These are phyloP conservation scores for Loriculus beryllinus DNA, from an alignment of 2,797 vertebrate genomes.

Conservation along the genomic window DNA sequence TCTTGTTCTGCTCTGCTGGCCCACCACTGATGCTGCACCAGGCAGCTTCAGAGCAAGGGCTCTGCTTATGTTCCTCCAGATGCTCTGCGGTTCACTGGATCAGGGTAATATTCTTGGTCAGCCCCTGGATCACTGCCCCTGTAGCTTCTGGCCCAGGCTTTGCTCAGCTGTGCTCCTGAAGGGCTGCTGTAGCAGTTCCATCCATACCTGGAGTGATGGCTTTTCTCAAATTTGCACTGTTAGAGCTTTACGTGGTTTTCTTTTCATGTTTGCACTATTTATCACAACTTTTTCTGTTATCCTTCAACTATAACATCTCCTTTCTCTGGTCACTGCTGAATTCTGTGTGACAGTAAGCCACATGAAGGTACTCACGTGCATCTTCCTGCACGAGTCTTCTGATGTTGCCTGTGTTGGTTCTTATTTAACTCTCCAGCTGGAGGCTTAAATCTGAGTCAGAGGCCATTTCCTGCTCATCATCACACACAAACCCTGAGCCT, in stretches of 20 bases:
- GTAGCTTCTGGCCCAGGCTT: background rate
- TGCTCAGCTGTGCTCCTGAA: background rate
- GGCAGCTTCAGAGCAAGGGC: background rate
- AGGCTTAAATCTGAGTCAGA: background rate
- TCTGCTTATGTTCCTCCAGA: fast-evolving
- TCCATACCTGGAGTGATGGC: background rate
- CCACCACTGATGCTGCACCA: background rate
- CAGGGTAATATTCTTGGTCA: background rate
- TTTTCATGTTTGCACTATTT: background rate
- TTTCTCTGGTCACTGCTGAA: background rate
- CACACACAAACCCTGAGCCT: background rate
- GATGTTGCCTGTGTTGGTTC: background rate
- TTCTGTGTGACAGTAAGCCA: background rate
- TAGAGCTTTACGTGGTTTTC: background rate
- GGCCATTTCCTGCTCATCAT: background rate
- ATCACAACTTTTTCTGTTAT: background rate
- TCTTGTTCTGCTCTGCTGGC: background rate
- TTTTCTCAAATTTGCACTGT: background rate
- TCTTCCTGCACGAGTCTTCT: background rate
- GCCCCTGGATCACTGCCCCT: background rate
- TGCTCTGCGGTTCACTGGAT: background rate
- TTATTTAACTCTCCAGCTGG: background rate
- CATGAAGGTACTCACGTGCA: fast-evolving
- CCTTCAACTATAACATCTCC: background rate
- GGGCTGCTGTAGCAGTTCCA: background rate